Base-by-base conservation (phyloP, 2,113 vertebrate species). In the Oryzias celebensis region DNA sequence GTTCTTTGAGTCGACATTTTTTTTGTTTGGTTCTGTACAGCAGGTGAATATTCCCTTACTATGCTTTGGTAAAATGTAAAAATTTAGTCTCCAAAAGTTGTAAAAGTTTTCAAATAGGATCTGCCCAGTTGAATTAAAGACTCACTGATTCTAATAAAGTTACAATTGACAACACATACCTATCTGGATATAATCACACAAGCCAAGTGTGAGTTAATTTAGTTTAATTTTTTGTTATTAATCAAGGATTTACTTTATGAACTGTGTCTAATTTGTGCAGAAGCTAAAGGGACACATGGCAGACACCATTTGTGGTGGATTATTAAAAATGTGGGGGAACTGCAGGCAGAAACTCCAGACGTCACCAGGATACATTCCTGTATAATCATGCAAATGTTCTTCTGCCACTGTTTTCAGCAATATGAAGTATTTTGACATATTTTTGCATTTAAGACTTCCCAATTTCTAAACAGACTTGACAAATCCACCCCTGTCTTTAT, bases 171-270 rank as follows among this genome's bases (percentile, higher is more conserved):
- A 51, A 56, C 20, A 47, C 48, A 46, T 31, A 28, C 17, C 3
- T 20, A 62, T 53, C 62, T 31, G 44, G 14, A 63, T 2, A 50
- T 16, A 49, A 22, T 64, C 54, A 60, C 42, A 63, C 52, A 68
- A 64, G 76, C 64, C 64, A 56, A 44, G 58, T 46, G 65, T 81
- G 68, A 71, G 54, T 49, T 63, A 53, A 74, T 22, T 0, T 70
- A 18, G 73, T 89, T 45, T 85, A 90, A 88, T 84, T 87, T 86
- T 90, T 82, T 62, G 72, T 65, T 70, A 56, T 77, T 86, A 90
- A 91, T 51, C 83, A 81, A 72, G 50, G 84, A 26, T 49, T 79
- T 73, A 70, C 73, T 73, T 70, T 74, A 83, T 64, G 59, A 24
- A 62, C 58, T 70, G 55, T 56, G 69, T 31, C 75, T 82, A 71